These are phyloP conservation scores for Tipula helvola DNA, from an alignment of 2,888 invertebrate species.

Conservation along the genomic window DNA sequence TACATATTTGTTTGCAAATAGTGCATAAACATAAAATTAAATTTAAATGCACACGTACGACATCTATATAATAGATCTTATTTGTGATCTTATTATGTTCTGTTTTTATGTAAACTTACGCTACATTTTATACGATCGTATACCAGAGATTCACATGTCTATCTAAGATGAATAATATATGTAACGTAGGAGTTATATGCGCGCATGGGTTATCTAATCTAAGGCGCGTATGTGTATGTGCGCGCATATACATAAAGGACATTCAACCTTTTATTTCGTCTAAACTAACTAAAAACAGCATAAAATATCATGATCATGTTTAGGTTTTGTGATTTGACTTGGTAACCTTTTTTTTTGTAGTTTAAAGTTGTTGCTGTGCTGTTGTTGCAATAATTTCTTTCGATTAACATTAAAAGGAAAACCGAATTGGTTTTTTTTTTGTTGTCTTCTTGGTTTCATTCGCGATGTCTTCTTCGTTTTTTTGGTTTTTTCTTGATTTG, in stretches of 20 bases:
- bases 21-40: not conserved
- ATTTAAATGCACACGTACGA: conserved; percentile 4
- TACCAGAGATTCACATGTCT: not conserved
- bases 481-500: not conserved
- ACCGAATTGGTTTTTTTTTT: not conserved
- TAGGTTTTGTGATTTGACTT: conserved; percentile 7
- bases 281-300: not conserved
- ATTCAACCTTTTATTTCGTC: not conserved
- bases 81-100: not conserved
- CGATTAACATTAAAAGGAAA: conserved; percentile 8
- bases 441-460: not conserved
- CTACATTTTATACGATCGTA: not conserved
- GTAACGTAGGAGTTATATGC: not conserved
- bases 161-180: not conserved
- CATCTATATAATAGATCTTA: not conserved
- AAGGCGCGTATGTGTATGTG: not conserved
- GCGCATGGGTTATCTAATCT: not conserved
- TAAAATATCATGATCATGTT: conserved; percentile 5
- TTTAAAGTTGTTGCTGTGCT: not conserved
- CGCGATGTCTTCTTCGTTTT: not conserved
- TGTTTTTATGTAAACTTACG: not conserved
- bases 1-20: not conserved
- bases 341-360: not conserved
- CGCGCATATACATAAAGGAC: not conserved
- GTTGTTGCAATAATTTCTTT: conserved; percentile 5